Evolutionary conservation across 2,797 vertebrate genomes (phyloP).

Genomic region (Coregonus ussuriensis): DNA sequence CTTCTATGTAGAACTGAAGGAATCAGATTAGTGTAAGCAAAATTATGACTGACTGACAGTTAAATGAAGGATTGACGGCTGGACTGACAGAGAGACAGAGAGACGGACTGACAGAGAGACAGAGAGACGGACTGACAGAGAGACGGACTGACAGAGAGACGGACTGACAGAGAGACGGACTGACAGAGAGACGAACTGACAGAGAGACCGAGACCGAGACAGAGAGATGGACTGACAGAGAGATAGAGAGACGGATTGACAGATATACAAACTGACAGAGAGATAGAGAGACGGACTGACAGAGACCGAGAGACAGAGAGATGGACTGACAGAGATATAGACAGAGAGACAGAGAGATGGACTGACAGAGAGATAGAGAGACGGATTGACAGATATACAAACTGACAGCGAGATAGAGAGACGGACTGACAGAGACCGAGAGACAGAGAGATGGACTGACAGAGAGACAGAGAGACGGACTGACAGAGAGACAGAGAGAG

Average conservation of each 20-base stretch:
- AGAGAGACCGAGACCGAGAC: neutral
- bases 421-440: too few relatives aligned
- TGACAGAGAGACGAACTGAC: too few relatives aligned
- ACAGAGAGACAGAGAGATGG: too few relatives aligned
- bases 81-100: neutral
- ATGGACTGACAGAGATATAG: too few relatives aligned
- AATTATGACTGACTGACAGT: neutral
- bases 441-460: too few relatives aligned
- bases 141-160: too few relatives aligned
- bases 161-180: too few relatives aligned
- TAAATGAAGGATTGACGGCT: neutral
- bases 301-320: too few relatives aligned
- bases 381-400: neutral
- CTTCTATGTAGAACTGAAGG: neutral
- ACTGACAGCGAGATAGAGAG: neutral
- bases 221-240: neutral
- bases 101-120: conserved; percentile 2
- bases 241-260: neutral
- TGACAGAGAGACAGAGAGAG: too few relatives aligned
- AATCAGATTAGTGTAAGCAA: neutral
- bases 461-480: too few relatives aligned
- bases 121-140: too few relatives aligned
- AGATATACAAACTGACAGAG: neutral
- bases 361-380: neutral
- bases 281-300: too few relatives aligned